phyloP scores from a whole-genome alignment of 2,797 vertebrate species.

The Hippopotamyrus pictus region DNA sequence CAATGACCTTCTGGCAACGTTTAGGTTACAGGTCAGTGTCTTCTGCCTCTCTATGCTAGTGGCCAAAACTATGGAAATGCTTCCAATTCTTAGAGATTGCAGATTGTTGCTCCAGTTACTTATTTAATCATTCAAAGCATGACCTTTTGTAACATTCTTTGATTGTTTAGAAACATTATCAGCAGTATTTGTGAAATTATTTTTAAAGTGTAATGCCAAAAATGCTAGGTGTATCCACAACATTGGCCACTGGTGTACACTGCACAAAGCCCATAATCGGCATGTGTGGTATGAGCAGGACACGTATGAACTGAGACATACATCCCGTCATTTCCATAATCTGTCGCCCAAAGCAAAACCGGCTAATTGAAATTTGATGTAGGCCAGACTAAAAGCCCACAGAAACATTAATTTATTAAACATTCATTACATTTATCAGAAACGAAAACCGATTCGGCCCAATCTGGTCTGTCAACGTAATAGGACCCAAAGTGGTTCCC shows the following conservation, averaged over 20 bases:
- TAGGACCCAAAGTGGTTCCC: background rate
- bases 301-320: background rate
- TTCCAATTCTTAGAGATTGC: background rate
- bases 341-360: background rate
- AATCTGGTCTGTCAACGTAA: background rate
- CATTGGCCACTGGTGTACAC: background rate
- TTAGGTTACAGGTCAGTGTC: background rate
- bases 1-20: background rate
- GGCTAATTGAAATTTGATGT: background rate
- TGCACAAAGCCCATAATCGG: background rate
- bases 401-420: background rate
- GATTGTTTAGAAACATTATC: background rate
- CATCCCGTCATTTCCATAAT: background rate
- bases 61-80: background rate
- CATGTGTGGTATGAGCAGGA: background rate
- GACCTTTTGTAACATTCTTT: background rate
- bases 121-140: background rate
- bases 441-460: background rate
- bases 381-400: background rate
- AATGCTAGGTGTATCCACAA: background rate
- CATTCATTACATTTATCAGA: background rate
- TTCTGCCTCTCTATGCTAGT: background rate
- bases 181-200: background rate
- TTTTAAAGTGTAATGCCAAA: background rate
- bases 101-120: background rate